Conservation (phyloP, 2,113 vertebrate species). For the Lipophrys pholis region DNA sequence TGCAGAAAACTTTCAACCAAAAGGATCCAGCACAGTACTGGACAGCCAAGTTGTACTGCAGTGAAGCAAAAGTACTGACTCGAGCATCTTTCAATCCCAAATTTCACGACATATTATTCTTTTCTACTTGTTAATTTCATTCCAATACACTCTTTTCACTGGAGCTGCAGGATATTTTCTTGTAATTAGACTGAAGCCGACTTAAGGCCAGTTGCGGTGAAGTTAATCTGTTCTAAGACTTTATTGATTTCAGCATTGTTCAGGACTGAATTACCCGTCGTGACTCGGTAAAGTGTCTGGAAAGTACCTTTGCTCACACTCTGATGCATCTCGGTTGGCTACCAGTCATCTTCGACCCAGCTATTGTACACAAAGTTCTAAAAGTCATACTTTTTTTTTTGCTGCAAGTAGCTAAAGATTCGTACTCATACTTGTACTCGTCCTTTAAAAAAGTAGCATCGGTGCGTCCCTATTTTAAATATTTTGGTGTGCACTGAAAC, state of each 20-base stretch:
- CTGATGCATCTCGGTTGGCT: not conserved
- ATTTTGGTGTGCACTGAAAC: constrained; percentile 23
- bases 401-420: not conserved
- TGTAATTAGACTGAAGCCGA: not conserved
- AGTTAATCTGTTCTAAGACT: constrained; percentile 24
- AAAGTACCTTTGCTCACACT: constrained; percentile 7
- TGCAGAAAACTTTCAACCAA: not conserved
- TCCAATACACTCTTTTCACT: not conserved
- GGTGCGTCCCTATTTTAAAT: not conserved
- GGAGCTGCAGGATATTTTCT: not conserved
- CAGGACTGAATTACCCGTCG: not conserved
- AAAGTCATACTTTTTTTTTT: not conserved
- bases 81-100: too few species aligned
- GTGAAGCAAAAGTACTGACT: not conserved
- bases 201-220: constrained; percentile 8
- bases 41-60: too few species aligned
- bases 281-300: not conserved
- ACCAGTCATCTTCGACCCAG: not conserved
- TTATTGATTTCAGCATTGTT: constrained; percentile 13
- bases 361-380: too few species aligned
- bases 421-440: too few species aligned
- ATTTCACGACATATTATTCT: not conserved
- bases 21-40: not conserved
- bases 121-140: not conserved
- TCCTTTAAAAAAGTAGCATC: too few species aligned